These are phyloP conservation scores for Argyra leucocephala DNA, from an alignment of 2,888 invertebrate genomes.

Conservation along the genomic window DNA sequence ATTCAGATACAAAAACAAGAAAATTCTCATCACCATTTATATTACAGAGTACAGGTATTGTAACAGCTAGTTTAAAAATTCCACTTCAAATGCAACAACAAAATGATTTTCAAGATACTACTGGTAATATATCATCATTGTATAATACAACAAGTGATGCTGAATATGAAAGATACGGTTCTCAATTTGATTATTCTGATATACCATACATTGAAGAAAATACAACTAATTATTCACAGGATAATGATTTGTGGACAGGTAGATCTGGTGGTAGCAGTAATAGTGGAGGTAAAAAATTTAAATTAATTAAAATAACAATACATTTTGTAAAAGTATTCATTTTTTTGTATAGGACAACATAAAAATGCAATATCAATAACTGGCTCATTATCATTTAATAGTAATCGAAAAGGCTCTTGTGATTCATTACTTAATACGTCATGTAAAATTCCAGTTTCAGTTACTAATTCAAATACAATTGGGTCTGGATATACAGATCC, in stretches of 20 bases:
- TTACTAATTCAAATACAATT: neutral
- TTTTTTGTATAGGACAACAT: constrained; percentile 14
- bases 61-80: constrained; percentile 73
- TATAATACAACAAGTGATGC: constrained; percentile 19
- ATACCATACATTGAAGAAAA: constrained; percentile 56
- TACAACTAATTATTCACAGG: neutral
- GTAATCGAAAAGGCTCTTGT: constrained; percentile 13
- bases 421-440: constrained; percentile 18
- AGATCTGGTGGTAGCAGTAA: too few relatives aligned
- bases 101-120: constrained; percentile 15
- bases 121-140: constrained; percentile 13
- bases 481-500: too few relatives aligned
- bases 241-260: neutral
- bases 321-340: too few relatives aligned
- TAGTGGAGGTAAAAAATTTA: too few relatives aligned
- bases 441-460: constrained; percentile 20
- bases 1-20: constrained; percentile 36
- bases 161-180: constrained; percentile 42
- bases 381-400: constrained; percentile 25
- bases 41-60: constrained; percentile 49
- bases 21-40: constrained; percentile 52
- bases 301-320: too few relatives aligned
- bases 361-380: constrained; percentile 24
- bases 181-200: constrained; percentile 48
- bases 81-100: constrained; percentile 44